Conservation (phyloP, 2,113 vertebrate species). For the Onychorhynchus coronatus region DNA sequence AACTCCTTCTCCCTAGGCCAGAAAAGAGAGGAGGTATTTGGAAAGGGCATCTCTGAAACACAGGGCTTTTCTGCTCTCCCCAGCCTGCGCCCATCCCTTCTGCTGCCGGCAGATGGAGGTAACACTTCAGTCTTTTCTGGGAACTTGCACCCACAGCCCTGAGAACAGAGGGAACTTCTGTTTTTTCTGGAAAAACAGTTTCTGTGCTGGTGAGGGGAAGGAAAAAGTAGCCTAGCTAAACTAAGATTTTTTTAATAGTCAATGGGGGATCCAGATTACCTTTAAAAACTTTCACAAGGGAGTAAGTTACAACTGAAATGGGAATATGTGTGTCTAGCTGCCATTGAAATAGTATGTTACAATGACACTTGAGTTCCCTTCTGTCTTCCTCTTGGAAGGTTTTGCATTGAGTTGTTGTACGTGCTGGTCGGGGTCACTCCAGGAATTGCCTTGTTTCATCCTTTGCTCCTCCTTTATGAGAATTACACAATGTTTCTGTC, state of each 20-base stretch:
- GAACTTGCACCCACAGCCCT: background rate
- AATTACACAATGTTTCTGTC: background rate
- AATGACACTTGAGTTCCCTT: background rate
- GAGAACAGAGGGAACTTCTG: background rate
- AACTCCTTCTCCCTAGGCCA: conserved; percentile 78
- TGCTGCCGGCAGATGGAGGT: conserved; percentile 31
- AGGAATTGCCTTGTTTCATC: background rate
- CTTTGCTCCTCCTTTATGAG: background rate
- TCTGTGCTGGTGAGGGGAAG: background rate
- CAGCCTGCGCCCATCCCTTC: background rate
- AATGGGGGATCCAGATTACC: background rate
- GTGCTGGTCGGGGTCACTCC: background rate
- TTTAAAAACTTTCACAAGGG: background rate
- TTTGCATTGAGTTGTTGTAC: background rate
- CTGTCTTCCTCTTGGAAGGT: background rate
- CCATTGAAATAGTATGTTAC: background rate
- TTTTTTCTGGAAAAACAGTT: background rate
- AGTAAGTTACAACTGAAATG: background rate
- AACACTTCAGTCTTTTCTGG: background rate
- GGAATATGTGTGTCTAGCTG: background rate
- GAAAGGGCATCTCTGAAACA: background rate
- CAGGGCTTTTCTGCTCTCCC: accelerated
- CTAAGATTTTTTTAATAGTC: background rate
- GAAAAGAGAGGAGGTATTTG: background rate
- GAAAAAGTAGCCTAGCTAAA: background rate